Evolutionary conservation across 2,113 vertebrate species (phyloP), one percentile per base, ranked within the genome.

Genomic region (Lepus americanus): DNA sequence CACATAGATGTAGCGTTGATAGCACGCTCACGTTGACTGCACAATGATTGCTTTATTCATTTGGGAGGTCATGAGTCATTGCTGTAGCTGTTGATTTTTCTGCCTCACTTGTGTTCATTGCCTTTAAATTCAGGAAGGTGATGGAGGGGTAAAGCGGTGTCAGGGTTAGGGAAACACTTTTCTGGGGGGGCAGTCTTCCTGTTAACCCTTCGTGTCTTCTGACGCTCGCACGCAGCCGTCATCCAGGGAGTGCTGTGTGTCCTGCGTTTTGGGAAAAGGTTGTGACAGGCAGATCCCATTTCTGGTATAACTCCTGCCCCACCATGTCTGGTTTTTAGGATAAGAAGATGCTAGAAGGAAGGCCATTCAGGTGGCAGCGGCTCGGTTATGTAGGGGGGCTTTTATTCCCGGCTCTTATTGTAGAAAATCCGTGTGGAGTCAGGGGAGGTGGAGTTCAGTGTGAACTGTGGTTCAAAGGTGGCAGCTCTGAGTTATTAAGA

Each of bases 401-500:
- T 70, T 81, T 1, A 0, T 29, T 72, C 44, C 53, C 0, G 59
- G 17, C 31, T 83, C 25, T 83, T 90, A 11, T 9, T 9, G 1
- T 73, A 36, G 80, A 61, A 87, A 61, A 55, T 63, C 78, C 77
- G 53, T 55, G 55, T 61, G 67, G 25, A 39, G 69, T 31, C 59
- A 44, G 64, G 88, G 77, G 76, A 77, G 36, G n/a, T 94, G 44
- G 85, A 77, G 70, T 85, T 79, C 14, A 55, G 6, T 49, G 81
- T 33, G 23, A 89, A 31, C 78, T 87, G 73, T 96, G 86, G 95
- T 86, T 96, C 70, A 85, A 94, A 89, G 95, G 81, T 97, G 96
- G 93, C 97, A 89, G 92, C 97, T 97, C 51, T 82, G 95, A 93
- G 90, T 98, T 97, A 97, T 96, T 97, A 95, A 90, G 98, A 96